A percentile compares a stretch with the other conserved stretches of the same genome.
Conservation (phyloP, 35 echinoderm and acorn worm genomes). For the Anneissia japonica region DNA sequence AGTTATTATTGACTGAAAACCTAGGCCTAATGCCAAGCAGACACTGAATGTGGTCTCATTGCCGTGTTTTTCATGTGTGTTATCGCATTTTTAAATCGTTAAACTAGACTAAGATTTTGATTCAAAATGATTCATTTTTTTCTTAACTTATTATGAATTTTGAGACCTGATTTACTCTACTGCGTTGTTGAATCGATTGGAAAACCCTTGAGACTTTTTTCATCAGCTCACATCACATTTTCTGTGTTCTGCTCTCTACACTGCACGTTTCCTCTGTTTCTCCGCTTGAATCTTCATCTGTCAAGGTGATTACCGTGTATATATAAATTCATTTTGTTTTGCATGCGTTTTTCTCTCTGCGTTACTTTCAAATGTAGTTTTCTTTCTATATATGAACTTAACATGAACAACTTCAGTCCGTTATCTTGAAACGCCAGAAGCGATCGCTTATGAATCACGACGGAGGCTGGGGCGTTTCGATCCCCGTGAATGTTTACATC, state of each 20-base stretch:
- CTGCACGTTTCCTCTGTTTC: neutral
- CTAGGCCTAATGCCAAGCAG: neutral
- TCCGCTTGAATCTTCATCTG: neutral
- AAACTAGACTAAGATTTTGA: neutral
- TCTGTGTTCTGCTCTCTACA: neutral
- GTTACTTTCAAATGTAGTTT: neutral
- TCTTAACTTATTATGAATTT: neutral
- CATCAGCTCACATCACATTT: neutral
- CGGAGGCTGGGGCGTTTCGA: neutral
- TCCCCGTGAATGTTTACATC: neutral
- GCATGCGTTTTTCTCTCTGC: neutral
- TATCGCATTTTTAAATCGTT: neutral
- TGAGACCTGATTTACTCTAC: neutral
- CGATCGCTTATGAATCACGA: neutral
- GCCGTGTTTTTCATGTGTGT: neutral
- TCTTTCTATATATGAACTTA: neutral
- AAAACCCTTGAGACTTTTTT: neutral
- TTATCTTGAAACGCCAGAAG: neutral
- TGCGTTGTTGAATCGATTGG: neutral
- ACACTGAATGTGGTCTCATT: neutral
- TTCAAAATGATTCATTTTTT: neutral
- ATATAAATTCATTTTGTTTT: neutral
- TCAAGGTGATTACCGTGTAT: neutral
- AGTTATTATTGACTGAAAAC: neutral
- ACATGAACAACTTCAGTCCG: neutral